These are phyloP conservation scores for Unio delphinus DNA, from an alignment of 2,888 invertebrate genomes.

Conservation along the genomic window DNA sequence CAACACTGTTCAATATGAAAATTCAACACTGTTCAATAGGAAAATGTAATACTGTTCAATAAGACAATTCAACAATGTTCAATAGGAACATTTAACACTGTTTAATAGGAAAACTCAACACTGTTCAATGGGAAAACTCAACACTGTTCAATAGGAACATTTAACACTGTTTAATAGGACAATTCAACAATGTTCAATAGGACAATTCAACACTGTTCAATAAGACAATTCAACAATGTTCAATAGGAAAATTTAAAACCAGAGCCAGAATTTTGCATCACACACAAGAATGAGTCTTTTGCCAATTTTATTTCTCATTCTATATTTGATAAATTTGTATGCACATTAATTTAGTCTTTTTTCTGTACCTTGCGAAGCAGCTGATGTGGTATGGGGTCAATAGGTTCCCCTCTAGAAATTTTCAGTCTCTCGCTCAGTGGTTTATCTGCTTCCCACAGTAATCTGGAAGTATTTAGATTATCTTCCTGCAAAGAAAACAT, in stretches of 20 bases:
- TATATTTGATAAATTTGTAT: not conserved
- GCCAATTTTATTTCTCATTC: not conserved
- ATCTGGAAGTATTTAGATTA: constrained; percentile 46
- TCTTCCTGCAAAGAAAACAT: constrained; percentile 18
- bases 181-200: too few species aligned
- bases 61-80: too few species aligned
- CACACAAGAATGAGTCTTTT: not conserved
- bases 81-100: not conserved
- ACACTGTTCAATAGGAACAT: not conserved
- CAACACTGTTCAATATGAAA: too few species aligned
- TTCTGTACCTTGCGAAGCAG: constrained; percentile 80
- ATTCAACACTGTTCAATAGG: too few species aligned
- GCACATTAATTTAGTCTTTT: not conserved
- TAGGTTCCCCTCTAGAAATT: constrained; percentile 76
- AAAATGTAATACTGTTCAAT: not conserved
- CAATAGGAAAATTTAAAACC: not conserved
- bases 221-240: too few species aligned
- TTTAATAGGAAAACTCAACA: too few species aligned
- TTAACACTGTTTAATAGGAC: not conserved
- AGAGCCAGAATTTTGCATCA: not conserved
- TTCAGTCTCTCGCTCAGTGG: constrained; percentile 77
- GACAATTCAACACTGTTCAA: too few species aligned
- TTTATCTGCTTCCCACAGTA: constrained; percentile 58
- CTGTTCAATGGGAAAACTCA: too few species aligned
- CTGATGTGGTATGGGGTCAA: constrained; percentile 83